Conservation (phyloP, 2,113 vertebrate genomes). For the Mus spicilegus region DNA sequence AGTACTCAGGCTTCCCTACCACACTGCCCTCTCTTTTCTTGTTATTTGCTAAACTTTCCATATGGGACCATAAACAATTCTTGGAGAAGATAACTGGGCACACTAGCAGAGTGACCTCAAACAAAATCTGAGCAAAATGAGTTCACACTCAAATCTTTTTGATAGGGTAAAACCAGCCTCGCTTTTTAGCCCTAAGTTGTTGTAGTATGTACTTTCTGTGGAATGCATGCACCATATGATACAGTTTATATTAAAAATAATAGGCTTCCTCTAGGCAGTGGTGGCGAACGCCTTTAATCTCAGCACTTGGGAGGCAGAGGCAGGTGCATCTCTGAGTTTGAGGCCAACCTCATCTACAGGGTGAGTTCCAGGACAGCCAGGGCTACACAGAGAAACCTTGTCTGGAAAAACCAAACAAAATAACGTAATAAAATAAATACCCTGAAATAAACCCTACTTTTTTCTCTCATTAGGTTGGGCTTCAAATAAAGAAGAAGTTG, state of each 20-base stretch:
- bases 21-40: background rate
- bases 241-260: slow-evolving; percentile 65
- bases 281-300: background rate
- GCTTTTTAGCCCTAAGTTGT: slow-evolving; percentile 54
- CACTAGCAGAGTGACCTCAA: slow-evolving; percentile 23
- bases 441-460: slow-evolving; percentile 50
- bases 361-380: background rate
- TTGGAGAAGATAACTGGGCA: background rate
- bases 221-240: slow-evolving; percentile 34
- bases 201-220: slow-evolving; percentile 62
- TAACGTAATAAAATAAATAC: background rate
- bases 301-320: background rate
- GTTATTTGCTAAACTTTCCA: slow-evolving; percentile 47
- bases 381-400: background rate
- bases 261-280: background rate
- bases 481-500: slow-evolving; percentile 70
- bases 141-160: slow-evolving; percentile 46
- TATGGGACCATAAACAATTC: background rate
- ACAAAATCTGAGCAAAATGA: slow-evolving; percentile 62
- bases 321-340: background rate
- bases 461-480: slow-evolving; percentile 73
- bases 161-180: slow-evolving; percentile 19
- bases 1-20: background rate
- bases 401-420: background rate
- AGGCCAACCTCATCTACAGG: background rate